Percentiles rank a stretch among this genome's conserved stretches.
phyloP scores from a whole-genome alignment of 1,140 invertebrate genomes.

The Bombus consobrinus region DNA sequence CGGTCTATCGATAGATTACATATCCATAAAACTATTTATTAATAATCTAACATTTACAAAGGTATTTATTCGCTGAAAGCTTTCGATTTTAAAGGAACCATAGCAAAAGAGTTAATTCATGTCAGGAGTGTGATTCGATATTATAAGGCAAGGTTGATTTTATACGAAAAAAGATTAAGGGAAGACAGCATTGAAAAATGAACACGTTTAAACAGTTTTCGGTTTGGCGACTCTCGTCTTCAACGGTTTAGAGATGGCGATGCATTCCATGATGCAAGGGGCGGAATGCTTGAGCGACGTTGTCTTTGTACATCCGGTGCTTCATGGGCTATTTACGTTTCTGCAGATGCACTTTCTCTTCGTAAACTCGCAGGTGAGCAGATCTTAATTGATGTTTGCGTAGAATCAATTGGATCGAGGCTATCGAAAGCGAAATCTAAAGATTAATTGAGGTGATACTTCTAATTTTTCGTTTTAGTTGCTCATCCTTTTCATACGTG shows the following conservation, averaged over 20 bases:
- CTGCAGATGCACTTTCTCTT: slow-evolving; percentile 89
- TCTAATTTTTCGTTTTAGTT: neutral
- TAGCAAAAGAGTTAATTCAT: too few relatives aligned
- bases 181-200: neutral
- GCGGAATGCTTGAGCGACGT: slow-evolving; percentile 84
- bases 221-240: slow-evolving; percentile 87
- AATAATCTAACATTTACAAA: too few relatives aligned
- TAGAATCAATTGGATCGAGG: neutral
- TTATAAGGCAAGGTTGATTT: neutral
- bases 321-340: slow-evolving; percentile 88
- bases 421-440: neutral
- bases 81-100: too few relatives aligned
- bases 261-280: slow-evolving; percentile 85
- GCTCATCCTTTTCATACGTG: neutral
- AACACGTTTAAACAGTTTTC: slow-evolving; percentile 82
- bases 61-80: too few relatives aligned
- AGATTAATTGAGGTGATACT: neutral
- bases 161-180: neutral
- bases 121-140: neutral
- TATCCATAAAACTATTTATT: too few relatives aligned
- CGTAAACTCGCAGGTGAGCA: slow-evolving; percentile 86
- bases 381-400: slow-evolving; percentile 16
- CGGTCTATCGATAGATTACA: too few relatives aligned
- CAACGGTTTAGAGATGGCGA: slow-evolving; percentile 86
- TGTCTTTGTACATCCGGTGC: slow-evolving; percentile 85